These are phyloP conservation scores for Xiphophorus birchmanni DNA, from an alignment of 2,797 vertebrate species.

Conservation along the genomic window DNA sequence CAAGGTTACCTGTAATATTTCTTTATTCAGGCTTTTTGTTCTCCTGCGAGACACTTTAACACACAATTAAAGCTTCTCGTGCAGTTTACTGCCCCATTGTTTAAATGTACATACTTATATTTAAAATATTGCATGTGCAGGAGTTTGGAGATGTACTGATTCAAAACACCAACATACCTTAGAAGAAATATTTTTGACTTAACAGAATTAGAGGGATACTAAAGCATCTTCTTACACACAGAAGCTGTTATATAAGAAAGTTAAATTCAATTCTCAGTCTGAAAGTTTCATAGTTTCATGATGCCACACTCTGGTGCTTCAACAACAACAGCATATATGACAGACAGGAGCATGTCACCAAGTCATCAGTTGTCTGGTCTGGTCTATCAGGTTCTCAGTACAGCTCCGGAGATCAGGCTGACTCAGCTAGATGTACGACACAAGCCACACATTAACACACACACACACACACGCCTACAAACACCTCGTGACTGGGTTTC, in stretches of 20 bases:
- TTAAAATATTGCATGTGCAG: not conserved
- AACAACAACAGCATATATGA: slow-evolving; percentile 36
- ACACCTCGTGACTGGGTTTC: slow-evolving; percentile 68
- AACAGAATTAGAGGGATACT: slow-evolving; percentile 14
- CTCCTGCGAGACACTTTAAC: not conserved
- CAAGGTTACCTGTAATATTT: not conserved
- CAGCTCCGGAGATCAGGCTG: slow-evolving; percentile 73
- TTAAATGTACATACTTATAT: not conserved
- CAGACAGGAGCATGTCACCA: slow-evolving; percentile 52
- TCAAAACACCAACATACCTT: slow-evolving; percentile 24
- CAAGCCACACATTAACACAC: not conserved
- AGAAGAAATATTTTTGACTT: slow-evolving; percentile 12
- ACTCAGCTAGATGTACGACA: slow-evolving; percentile 63
- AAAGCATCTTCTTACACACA: slow-evolving; percentile 9
- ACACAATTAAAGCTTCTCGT: not conserved
- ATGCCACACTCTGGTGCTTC: not conserved
- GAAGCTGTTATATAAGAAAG: slow-evolving; percentile 1
- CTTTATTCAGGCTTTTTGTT: not conserved
- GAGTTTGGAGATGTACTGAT: slow-evolving; percentile 18
- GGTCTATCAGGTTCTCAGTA: slow-evolving; percentile 71
- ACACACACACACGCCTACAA: slow-evolving; percentile 31
- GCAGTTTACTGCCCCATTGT: not conserved
- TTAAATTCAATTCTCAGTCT: not conserved
- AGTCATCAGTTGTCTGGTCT: slow-evolving; percentile 45
- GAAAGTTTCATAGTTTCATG: slow-evolving; percentile 19